phyloP scores from a whole-genome alignment of 2,888 invertebrate species.

The Panopea generosa region DNA sequence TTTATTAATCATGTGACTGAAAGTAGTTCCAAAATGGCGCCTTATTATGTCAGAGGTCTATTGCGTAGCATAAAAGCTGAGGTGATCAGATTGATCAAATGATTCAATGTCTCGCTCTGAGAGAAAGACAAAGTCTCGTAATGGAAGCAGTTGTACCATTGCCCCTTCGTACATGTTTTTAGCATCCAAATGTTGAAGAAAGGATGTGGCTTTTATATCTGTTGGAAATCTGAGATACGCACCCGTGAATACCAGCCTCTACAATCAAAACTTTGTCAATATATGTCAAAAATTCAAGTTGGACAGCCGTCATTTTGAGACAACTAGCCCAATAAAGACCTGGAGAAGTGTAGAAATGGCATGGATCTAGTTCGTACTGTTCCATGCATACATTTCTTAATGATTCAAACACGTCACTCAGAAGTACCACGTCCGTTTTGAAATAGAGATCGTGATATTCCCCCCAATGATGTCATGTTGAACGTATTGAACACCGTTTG shows the following conservation, averaged over 20 bases:
- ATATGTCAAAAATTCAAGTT: slow-evolving; percentile 42
- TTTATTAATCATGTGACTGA: too few species aligned
- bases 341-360: slow-evolving; percentile 49
- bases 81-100: too few species aligned
- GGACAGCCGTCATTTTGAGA: slow-evolving; percentile 35
- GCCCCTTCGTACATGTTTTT: slow-evolving; percentile 55
- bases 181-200: slow-evolving; percentile 6
- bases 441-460: slow-evolving; percentile 49
- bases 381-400: slow-evolving; percentile 33
- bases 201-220: slow-evolving; percentile 4
- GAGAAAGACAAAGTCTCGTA: slow-evolving; percentile 61
- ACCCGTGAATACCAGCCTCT: slow-evolving; percentile 33
- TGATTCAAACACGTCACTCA: slow-evolving; percentile 40
- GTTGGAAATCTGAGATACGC: slow-evolving; percentile 44
- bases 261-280: slow-evolving; percentile 28
- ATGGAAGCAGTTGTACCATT: slow-evolving; percentile 72
- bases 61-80: too few species aligned
- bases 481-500: slow-evolving; percentile 31
- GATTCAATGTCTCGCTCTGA: slow-evolving; percentile 14
- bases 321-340: slow-evolving; percentile 37
- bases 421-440: slow-evolving; percentile 30
- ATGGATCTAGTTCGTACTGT: slow-evolving; percentile 41
- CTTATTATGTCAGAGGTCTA: too few species aligned
- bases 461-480: slow-evolving; percentile 13
- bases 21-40: too few species aligned